Base-by-base conservation (phyloP, 2,888 invertebrate genomes). In the Diplazon laetatorius region DNA sequence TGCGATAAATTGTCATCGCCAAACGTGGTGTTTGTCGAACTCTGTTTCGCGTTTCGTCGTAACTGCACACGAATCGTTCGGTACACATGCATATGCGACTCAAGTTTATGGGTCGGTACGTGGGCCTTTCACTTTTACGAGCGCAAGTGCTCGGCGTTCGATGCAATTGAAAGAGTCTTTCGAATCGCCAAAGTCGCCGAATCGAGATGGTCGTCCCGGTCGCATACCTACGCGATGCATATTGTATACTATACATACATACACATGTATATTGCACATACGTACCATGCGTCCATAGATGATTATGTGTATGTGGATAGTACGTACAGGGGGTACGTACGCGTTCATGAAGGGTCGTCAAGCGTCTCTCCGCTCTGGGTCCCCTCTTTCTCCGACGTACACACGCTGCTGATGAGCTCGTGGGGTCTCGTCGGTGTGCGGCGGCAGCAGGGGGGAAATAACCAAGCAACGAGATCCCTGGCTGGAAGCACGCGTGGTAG, bases 401-500 rank as follows among this genome's bases (percentile, higher is more conserved):
- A 30, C 20, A 57, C 63, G 4, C 57, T 65, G 20, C n/a, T n/a
- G n/a, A n/a, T n/a, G n/a, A n/a, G n/a, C n/a, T n/a, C n/a, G n/a
- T n/a, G n/a, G n/a, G n/a, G n/a, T n/a, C n/a, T n/a, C n/a, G n/a
- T n/a, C n/a, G n/a, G n/a, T n/a, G n/a, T n/a, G 63, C 63, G 4
- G 6, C 14, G 25, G 8, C 20, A 16, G 55, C 1, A 14, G 35
- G 22, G 66, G 52, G 62, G 57, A 62, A n/a, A 55, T 39, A 59
- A 60, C 68, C 69, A 73, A 73, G 75, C 35, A 75, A 66, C 55
- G 69, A 57, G 70, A 66, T 70, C 68, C 75, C 66, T 73, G 70
- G 76, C 66, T 78, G 69, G 42, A 73, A 78, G 72, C 73, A 76
- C 78, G 73, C 78, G 73, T 73, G 81, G 80, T 78, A 76, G 84